These are phyloP conservation scores for Pyrgilauda ruficollis DNA, from an alignment of 2,113 vertebrate genomes.

Conservation along the genomic window DNA sequence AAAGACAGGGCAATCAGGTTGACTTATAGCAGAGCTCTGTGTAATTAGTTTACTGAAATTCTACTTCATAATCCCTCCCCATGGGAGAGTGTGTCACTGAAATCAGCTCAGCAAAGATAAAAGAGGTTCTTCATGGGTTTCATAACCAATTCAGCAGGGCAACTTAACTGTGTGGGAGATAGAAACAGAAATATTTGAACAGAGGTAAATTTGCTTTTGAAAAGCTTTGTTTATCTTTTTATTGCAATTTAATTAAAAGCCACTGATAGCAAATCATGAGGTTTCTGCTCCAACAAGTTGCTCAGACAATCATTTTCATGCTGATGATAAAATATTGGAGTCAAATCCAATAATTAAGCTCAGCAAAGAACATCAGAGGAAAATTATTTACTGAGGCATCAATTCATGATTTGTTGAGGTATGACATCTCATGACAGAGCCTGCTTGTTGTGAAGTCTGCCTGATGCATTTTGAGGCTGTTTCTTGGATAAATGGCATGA, in stretches of 20 bases:
- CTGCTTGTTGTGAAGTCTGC: not conserved
- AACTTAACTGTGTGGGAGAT: not conserved
- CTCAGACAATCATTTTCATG: not conserved
- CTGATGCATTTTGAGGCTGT: not conserved
- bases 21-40: not conserved
- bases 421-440: not conserved
- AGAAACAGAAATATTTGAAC: not conserved
- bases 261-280: not conserved
- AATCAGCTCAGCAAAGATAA: not conserved
- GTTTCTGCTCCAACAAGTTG: not conserved
- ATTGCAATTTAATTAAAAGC: conserved; percentile 18
- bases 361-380: not conserved
- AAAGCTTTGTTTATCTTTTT: conserved; percentile 24
- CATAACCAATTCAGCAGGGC: not conserved
- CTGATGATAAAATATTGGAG: conserved; percentile 13
- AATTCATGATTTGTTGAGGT: not conserved
- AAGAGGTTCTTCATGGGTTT: not conserved
- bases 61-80: not conserved
- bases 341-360: not conserved
- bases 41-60: not conserved
- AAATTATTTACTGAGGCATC: conserved; percentile 4
- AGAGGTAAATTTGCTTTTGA: not conserved
- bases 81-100: not conserved
- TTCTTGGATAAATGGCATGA: not conserved
- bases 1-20: not conserved